Conservation (phyloP, 2,113 vertebrate genomes). For the Chloropsis hardwickii region DNA sequence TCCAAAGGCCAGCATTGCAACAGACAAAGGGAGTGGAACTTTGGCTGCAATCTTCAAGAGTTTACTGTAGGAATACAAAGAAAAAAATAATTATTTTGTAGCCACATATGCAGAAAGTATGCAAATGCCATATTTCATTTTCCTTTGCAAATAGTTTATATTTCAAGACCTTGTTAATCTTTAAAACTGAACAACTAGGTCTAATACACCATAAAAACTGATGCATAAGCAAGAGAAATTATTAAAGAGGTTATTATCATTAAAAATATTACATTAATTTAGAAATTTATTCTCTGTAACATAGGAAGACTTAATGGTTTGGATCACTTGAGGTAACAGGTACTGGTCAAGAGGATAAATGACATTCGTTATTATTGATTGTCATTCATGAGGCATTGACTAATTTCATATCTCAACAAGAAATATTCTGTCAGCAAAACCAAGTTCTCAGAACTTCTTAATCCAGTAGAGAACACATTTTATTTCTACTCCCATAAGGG, state of each 20-base stretch:
- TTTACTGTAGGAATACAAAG: constrained; percentile 77
- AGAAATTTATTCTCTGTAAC: not conserved
- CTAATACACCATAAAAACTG: not conserved
- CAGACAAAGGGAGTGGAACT: constrained; percentile 81
- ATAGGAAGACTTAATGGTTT: not conserved
- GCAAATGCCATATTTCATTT: not conserved
- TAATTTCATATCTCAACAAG: not conserved
- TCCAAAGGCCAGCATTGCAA: constrained; percentile 86
- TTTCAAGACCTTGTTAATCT: not conserved
- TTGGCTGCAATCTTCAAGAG: constrained; percentile 77
- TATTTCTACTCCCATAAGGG: not conserved
- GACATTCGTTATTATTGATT: not conserved
- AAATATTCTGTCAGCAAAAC: not conserved
- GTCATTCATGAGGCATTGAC: not conserved
- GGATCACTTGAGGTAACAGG: not conserved
- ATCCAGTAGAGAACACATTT: not conserved
- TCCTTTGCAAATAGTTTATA: not conserved
- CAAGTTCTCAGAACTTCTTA: not conserved
- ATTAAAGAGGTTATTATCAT: not conserved
- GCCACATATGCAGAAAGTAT: not conserved
- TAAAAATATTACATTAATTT: not conserved
- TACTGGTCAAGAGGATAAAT: not conserved
- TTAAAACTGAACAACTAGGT: not conserved
- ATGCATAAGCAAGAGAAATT: not conserved
- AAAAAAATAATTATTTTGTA: not conserved